Percentiles rank a stretch among this genome's conserved stretches.
phyloP scores from a whole-genome alignment of 2,113 vertebrate genomes.

The Dasyurus viverrinus region DNA sequence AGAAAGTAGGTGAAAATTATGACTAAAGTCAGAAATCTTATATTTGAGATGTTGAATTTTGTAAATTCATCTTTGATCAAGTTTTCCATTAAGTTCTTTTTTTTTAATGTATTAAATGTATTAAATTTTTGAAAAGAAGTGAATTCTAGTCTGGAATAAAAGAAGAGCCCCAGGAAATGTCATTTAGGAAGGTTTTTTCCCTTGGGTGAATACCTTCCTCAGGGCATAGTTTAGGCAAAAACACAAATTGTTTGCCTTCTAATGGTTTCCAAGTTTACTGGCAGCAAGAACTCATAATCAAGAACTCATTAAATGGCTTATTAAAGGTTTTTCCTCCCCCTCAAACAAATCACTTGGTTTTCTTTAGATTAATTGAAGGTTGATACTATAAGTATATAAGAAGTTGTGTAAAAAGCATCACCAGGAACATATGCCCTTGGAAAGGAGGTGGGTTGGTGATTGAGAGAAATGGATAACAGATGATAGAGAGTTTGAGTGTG shows the following conservation, averaged over 20 bases:
- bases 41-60: conserved; percentile 40
- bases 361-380: background rate
- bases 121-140: background rate
- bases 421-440: background rate
- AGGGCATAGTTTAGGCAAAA: background rate
- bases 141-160: background rate
- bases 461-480: background rate
- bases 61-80: conserved; percentile 42
- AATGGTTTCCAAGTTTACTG: background rate
- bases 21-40: conserved; percentile 34
- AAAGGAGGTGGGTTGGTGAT: background rate
- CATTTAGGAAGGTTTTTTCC: background rate
- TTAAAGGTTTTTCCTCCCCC: conserved; percentile 15
- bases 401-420: background rate
- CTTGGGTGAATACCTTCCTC: background rate
- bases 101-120: background rate
- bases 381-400: background rate
- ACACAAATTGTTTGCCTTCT: background rate
- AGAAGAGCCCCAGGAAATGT: background rate
- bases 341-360: background rate
- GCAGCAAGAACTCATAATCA: background rate
- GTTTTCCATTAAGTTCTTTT: background rate
- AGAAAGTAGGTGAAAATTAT: conserved; percentile 31
- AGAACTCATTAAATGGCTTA: background rate
- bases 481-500: background rate